phyloP scores from a whole-genome alignment of 2,888 invertebrate species.

The Drosophila infuscata region DNA sequence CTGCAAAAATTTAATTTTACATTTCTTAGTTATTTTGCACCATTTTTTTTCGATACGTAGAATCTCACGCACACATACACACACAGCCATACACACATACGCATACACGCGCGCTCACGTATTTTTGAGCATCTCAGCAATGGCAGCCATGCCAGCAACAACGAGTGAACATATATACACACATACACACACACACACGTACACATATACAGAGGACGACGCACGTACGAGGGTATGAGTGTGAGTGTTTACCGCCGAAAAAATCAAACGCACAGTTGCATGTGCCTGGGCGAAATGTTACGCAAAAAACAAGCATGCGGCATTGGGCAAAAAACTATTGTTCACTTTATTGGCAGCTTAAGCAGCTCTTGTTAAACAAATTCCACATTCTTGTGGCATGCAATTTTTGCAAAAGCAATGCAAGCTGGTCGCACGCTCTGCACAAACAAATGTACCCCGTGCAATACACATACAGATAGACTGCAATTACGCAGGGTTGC shows the following conservation, averaged over 20 bases:
- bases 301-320: conserved; percentile 61
- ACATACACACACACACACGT: conserved; percentile 38
- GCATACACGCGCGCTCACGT: conserved; percentile 51
- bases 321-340: conserved; percentile 23
- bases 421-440: conserved; percentile 71
- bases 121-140: conserved; percentile 66
- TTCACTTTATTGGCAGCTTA: conserved; percentile 38
- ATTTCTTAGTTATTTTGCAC: conserved; percentile 82
- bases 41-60: conserved; percentile 83
- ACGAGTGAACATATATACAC: conserved; percentile 55
- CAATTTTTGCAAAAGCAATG: conserved; percentile 59
- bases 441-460: conserved; percentile 77
- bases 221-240: conserved; percentile 71
- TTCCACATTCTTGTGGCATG: conserved; percentile 43
- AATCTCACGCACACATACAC: conserved; percentile 74
- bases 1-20: conserved; percentile 65
- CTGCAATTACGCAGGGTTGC: conserved; percentile 80
- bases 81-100: conserved; percentile 36
- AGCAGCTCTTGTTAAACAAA: conserved; percentile 28
- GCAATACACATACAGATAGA: conserved; percentile 76
- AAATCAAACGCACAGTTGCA: conserved; percentile 80
- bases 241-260: conserved; percentile 81
- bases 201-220: conserved; percentile 58
- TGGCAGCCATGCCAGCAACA: conserved; percentile 70
- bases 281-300: conserved; percentile 72